A percentile compares a stretch with the other conserved stretches of the same genome.
Conservation (phyloP, 2,888 invertebrate genomes). For the Saturnia japonica region DNA sequence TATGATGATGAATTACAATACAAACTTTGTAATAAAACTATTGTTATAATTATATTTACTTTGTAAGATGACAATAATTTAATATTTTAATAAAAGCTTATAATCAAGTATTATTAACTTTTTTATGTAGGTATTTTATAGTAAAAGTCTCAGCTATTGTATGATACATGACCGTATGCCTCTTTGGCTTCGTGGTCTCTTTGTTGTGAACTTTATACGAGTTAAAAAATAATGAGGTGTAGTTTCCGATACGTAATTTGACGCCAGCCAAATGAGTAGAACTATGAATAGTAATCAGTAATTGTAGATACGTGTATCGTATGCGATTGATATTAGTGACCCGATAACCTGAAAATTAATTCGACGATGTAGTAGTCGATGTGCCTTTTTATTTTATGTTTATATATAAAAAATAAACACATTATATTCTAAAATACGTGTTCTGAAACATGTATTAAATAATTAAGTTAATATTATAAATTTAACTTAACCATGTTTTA, state of each 20-base stretch:
- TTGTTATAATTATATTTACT: too few relatives aligned
- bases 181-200: conserved; percentile 36
- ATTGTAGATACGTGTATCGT: conserved; percentile 9
- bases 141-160: too few relatives aligned
- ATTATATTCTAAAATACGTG: too few relatives aligned
- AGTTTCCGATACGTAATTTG: conserved; percentile 18
- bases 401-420: neutral
- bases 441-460: too few relatives aligned
- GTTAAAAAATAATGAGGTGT: conserved; percentile 26
- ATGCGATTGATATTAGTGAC: conserved; percentile 23
- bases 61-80: conserved; percentile 24
- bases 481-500: too few relatives aligned
- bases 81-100: conserved; percentile 24
- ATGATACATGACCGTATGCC: too few relatives aligned
- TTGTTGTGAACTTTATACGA: conserved; percentile 25
- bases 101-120: conserved; percentile 31
- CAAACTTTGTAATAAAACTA: too few relatives aligned
- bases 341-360: conserved; percentile 19
- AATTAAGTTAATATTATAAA: too few relatives aligned
- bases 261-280: conserved; percentile 35
- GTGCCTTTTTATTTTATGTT: neutral
- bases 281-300: conserved; percentile 24
- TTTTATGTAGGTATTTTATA: too few relatives aligned
- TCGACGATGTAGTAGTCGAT: neutral
- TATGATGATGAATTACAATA: too few relatives aligned